A percentile compares a stretch with the other conserved stretches of the same genome.
phyloP scores from a whole-genome alignment of 2,113 vertebrate species.

The Dolichotis patagonum region DNA sequence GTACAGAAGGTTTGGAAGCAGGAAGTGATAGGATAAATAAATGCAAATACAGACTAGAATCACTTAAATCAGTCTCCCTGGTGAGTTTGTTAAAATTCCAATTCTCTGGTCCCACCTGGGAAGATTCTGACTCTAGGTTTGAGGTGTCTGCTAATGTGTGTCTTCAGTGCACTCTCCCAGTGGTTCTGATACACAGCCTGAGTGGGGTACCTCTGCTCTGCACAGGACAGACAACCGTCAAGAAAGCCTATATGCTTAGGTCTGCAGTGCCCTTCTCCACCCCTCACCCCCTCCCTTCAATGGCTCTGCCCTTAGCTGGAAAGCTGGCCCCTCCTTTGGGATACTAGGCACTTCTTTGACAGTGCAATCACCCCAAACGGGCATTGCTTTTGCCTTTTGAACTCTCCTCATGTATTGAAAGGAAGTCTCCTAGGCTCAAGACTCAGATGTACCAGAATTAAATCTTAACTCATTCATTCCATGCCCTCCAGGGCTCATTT shows the following conservation, averaged over 20 bases:
- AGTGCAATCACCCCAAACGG: neutral
- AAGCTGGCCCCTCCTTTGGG: neutral
- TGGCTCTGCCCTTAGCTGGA: neutral
- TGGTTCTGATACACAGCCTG: neutral
- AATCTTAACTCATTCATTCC: neutral
- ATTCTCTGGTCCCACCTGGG: neutral
- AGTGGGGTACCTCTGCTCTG: neutral
- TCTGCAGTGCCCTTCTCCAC: neutral
- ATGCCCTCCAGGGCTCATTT: neutral
- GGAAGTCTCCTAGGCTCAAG: neutral
- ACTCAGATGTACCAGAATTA: neutral
- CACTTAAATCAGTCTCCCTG: neutral
- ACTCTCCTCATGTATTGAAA: neutral
- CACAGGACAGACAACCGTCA: neutral
- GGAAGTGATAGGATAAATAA: neutral
- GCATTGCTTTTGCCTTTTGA: neutral
- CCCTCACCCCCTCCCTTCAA: neutral
- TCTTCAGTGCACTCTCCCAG: neutral
- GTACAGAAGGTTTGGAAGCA: neutral
- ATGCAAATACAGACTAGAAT: neutral
- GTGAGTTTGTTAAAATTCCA: neutral
- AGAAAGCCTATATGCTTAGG: neutral
- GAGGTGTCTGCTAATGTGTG: neutral
- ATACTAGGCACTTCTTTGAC: neutral
- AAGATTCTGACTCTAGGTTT: constrained; percentile 14